A percentile compares a stretch with the other conserved stretches of the same genome.
Evolutionary conservation across 2,797 vertebrate genomes (phyloP).

Genomic region (Molossus alvarezi): DNA sequence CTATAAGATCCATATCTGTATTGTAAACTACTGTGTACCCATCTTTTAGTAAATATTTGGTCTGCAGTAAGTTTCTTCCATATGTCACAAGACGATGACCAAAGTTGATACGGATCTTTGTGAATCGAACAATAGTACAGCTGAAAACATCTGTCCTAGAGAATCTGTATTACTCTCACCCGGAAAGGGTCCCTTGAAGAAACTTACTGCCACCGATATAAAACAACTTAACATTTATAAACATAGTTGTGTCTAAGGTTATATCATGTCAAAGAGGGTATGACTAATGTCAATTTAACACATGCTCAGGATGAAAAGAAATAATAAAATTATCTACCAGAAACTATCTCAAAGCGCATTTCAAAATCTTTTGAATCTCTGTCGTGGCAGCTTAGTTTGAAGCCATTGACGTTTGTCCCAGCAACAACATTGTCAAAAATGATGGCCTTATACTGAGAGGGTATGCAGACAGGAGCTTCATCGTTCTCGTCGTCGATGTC

Average conservation of each 20-base stretch:
- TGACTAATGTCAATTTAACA: constrained; percentile 29
- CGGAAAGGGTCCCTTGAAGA: neutral
- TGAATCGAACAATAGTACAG: neutral
- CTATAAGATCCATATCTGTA: neutral
- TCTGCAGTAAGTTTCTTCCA: neutral
- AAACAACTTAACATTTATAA: constrained; percentile 34
- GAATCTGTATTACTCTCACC: neutral
- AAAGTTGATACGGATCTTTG: neutral
- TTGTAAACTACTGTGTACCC: neutral
- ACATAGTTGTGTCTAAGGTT: constrained; percentile 8
- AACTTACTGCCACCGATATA: neutral
- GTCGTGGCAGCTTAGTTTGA: constrained; percentile 77
- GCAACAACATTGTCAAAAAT: constrained; percentile 73
- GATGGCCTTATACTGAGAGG: constrained; percentile 76
- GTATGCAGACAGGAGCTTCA: constrained; percentile 83
- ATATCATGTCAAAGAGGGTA: neutral
- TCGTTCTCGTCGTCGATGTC: constrained; percentile 85
- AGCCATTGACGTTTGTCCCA: constrained; percentile 85
- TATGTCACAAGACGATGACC: neutral
- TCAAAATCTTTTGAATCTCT: constrained; percentile 80
- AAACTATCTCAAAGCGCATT: constrained; percentile 80
- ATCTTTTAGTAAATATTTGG: neutral
- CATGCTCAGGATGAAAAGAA: constrained; percentile 69
- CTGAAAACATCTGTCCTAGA: neutral
- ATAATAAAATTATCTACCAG: constrained; percentile 67